Conservation (phyloP, 2,888 invertebrate genomes). For the Timema podura region DNA sequence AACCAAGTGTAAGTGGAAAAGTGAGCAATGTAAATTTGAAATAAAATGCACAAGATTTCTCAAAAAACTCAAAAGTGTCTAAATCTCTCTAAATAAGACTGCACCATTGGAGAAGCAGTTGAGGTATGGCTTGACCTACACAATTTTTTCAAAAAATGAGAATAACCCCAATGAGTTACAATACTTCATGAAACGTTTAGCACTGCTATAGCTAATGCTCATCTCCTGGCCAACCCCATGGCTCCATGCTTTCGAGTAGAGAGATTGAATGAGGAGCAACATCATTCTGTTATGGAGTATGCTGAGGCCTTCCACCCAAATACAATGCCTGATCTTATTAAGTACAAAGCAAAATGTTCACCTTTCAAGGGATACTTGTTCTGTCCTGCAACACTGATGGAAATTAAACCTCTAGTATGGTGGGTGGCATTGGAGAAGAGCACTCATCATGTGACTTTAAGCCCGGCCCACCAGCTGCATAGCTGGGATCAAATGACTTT, state of each 20-base stretch:
- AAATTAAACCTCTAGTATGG: slow-evolving; percentile 14
- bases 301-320: background rate
- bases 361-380: slow-evolving; percentile 10
- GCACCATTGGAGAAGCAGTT: slow-evolving; percentile 9
- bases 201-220: background rate
- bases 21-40: slow-evolving; percentile 15
- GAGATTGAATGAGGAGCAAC: slow-evolving; percentile 12
- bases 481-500: slow-evolving; percentile 3
- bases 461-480: background rate
- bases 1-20: slow-evolving; percentile 14
- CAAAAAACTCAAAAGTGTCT: background rate
- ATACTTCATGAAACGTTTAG: background rate
- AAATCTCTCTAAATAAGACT: background rate
- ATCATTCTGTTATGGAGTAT: slow-evolving; percentile 11
- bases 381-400: background rate
- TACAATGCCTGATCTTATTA: slow-evolving; percentile 4
- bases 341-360: slow-evolving; percentile 5
- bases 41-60: background rate
- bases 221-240: background rate
- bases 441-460: slow-evolving; percentile 10
- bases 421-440: background rate
- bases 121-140: slow-evolving; percentile 7
- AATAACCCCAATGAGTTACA: background rate
- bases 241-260: background rate
- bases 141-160: slow-evolving; percentile 8